Evolutionary conservation across 2,888 invertebrate species (phyloP), one percentile per base, ranked within the genome.

Genomic region (Terebella lapidaria): DNA sequence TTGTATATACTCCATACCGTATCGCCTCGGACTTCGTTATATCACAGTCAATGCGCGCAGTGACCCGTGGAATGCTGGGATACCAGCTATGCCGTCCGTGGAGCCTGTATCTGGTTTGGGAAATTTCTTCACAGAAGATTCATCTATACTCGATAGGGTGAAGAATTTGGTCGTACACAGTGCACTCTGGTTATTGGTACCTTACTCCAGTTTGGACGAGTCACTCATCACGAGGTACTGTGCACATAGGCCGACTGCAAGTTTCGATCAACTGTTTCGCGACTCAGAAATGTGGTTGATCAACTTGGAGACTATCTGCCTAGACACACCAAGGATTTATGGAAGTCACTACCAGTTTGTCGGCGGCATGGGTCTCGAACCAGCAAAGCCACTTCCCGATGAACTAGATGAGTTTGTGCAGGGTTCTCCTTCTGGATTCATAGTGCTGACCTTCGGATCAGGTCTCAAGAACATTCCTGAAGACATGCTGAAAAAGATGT

Each of bases 81-180:
- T 58, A 5, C 60, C 60, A 3, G 47, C 56, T 10, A 18, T 60
- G 25, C 60, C 60, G 4, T 60, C 60, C 35, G 22, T 57, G 22
- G 55, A 46, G 4, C 51, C 49, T 4, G 5, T 51, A 29, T 3
- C 24, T 3, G 15, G 10, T 4, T 4, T 22, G 4, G 3, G 5
- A 5, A 10, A 3, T 3, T 25, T 20, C 4, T 25, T 53, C 54
- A 10, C 30, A 10, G 56, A 60, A 10, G 3, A 47, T 3, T n/a
- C 54, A 4, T 29, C 47, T 4, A 54, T 60, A 25, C 24, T 28
- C 2, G 51, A 57, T 3, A 15, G 57, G 3, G 4, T 60, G 3
- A 3, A 20, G 18, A 49, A 46, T 26, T n/a, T 54, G 18, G 3
- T 42, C 26, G n/a, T 24, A 3, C 22, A 25, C 29, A 5, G 18